These are phyloP conservation scores for Streptopelia turtur DNA, from an alignment of 2,797 vertebrate genomes.

Conservation along the genomic window DNA sequence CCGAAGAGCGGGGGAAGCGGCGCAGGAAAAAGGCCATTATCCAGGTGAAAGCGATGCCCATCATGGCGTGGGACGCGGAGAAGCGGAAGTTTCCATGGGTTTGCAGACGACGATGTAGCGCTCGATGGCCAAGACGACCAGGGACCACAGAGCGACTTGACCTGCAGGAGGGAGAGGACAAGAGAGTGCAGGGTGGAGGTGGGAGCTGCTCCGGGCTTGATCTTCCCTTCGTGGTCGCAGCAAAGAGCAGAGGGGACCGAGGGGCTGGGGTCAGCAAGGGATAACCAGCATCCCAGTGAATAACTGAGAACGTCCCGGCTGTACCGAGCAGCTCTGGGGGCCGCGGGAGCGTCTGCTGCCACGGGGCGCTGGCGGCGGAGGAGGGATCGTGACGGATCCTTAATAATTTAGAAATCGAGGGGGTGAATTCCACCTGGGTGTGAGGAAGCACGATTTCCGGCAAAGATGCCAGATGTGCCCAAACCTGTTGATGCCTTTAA, in stretches of 20 bases:
- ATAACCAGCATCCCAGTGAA: neutral
- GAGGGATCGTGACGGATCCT: neutral
- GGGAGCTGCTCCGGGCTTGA: neutral
- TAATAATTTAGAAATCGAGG: neutral
- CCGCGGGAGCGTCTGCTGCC: rapidly evolving
- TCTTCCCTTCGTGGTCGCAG: neutral
- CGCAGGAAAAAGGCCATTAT: slow-evolving; percentile 78
- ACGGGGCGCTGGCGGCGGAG: neutral
- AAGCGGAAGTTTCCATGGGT: slow-evolving; percentile 87
- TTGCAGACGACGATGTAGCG: slow-evolving; percentile 84
- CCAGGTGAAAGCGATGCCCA: slow-evolving; percentile 83
- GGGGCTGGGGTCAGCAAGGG: neutral
- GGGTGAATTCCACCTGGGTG: neutral
- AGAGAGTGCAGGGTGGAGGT: neutral
- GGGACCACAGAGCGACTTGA: slow-evolving; percentile 66
- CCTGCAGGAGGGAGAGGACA: neutral
- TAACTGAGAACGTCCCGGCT: rapidly evolving
- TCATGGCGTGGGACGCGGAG: slow-evolving; percentile 66
- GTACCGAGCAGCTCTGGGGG: rapidly evolving
- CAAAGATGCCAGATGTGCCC: neutral
- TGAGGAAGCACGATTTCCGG: neutral
- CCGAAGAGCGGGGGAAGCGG: slow-evolving; percentile 79
- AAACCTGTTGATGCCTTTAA: slow-evolving; percentile 32
- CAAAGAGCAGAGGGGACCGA: neutral
- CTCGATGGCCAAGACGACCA: slow-evolving; percentile 67